Evolutionary conservation across 2,113 vertebrate species (phyloP), one percentile per base, ranked within the genome.

Genomic region (Panthera leo): DNA sequence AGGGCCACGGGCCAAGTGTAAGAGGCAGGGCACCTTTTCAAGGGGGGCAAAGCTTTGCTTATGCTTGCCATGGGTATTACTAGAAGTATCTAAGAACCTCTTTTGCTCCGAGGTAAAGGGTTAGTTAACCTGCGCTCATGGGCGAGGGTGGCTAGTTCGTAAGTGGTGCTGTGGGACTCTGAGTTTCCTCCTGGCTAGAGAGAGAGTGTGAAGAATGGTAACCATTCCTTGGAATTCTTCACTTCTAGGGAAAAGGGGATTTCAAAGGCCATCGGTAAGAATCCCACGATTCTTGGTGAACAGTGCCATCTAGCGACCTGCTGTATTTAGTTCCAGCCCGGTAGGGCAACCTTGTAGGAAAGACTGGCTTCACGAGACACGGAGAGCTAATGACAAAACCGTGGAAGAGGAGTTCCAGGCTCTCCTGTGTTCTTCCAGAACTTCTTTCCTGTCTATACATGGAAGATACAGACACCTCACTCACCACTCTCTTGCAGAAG

Each of bases 301-400:
- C 29, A 85, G 55, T 19, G 84, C 97, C 98, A 96, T 68, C 98
- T 98, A 94, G 97, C 82, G 98, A 16, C 1, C 3, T 0, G 0
- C 0, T 0, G 15, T 16, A 3, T 68, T 45, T 34, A n/a, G 21
- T 86, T 89, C 67, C 67, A 67, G 63, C 55, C 48, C 0, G 23
- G 29, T 29, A n/a, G 7, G 27, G 36, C n/a, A 55, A 12, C 14
- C 42, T 75, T 16, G 45, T n/a, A 10, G 31, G 23, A 18, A 34
- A 53, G 7, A 4, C 42, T 3, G 25, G 23, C 0, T 27, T 51
- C 7, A 5, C 34, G 12, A 39, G 12, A 14, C 4, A 4, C 5
- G 9, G 34, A 1, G 10, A n/a, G 25, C 10, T 21, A 21, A 31
- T 48, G 5, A 3, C 19, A 13, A 91, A 67, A 63, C 0, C 45